Base-by-base conservation (phyloP, 2,113 vertebrate species). In the Polypterus senegalus region DNA sequence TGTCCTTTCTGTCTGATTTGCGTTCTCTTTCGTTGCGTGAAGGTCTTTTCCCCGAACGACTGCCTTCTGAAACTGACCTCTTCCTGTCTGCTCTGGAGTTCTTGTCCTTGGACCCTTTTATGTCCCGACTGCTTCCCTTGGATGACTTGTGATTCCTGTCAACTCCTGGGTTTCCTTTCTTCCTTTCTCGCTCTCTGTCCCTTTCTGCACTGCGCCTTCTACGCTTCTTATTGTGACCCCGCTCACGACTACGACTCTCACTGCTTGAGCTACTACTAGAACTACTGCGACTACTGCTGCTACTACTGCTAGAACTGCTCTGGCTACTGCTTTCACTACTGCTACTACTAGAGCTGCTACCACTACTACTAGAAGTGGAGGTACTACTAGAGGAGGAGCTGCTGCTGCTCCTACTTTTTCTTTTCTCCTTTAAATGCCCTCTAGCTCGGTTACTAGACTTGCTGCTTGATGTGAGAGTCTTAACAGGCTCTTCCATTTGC, bases 1-100 rank as follows among this genome's bases (percentile, higher is more conserved):
- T 97, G 78, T 97, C 93, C 83, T 97, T 97, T 80, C 92, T 92
- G 80, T 97, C 93, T 80, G 93, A 89, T 86, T 95, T 97, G 78
- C 89, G 92, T 72, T 97, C 95, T 86, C 92, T 89, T 76, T 96
- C 90, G 68, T 82, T 86, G 63, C 91, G 88, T 55, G 92, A 89
- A 60, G 88, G 79, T 77, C 87, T 85, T 74, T 88, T 91, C 70
- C 83, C 88, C 76, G 86, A 85, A 70, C 91, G 80, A 80, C 86
- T 87, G 74, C 89, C 92, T 73, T 96, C 94, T 57, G 91, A 88
- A 70, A 84, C 84, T 68, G 82, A 91, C 69, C 91, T 90, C 78
- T 92, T 96, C 63, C 88, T 90, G 75, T 92, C 89, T 60, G 86
- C 83, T 71, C 85, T 83, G 44, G 88, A 86, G 71, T 73, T 81